Conservation (phyloP, 1,140 invertebrate species). For the Zaprionus taronus region DNA sequence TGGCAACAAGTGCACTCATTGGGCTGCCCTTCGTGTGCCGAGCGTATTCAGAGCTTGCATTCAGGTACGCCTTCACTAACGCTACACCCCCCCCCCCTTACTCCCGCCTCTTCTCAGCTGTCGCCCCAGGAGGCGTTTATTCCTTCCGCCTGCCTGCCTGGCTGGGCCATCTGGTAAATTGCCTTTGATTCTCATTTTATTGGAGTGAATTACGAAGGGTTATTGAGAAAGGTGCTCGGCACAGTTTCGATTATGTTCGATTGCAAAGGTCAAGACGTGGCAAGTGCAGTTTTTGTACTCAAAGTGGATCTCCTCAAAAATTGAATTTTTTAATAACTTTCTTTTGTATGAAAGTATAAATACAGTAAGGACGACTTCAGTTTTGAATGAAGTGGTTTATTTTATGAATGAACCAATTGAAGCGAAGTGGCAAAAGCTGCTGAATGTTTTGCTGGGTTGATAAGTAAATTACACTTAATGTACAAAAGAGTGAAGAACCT, state of each 20-base stretch:
- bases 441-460: background rate
- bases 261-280: constrained; percentile 38
- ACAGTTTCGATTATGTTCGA: constrained; percentile 54
- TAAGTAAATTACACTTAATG: background rate
- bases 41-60: constrained; percentile 1
- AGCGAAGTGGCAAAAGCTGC: background rate
- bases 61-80: background rate
- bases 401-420: too few relatives aligned
- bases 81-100: background rate
- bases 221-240: constrained; percentile 41
- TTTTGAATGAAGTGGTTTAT: background rate
- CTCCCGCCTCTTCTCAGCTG: too few relatives aligned
- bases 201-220: constrained; percentile 38
- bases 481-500: background rate
- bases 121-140: background rate
- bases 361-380: background rate
- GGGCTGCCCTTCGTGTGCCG: constrained; percentile 16
- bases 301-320: constrained; percentile 20
- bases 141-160: constrained; percentile 9
- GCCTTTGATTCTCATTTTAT: constrained; percentile 48
- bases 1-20: constrained; percentile 75
- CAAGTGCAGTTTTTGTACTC: constrained; percentile 40
- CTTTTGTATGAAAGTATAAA: background rate
- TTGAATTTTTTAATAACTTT: constrained; percentile 22
- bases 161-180: constrained; percentile 23